Evolutionary conservation across 1,140 invertebrate species (phyloP).

Genomic region (Drosophila littoralis): DNA sequence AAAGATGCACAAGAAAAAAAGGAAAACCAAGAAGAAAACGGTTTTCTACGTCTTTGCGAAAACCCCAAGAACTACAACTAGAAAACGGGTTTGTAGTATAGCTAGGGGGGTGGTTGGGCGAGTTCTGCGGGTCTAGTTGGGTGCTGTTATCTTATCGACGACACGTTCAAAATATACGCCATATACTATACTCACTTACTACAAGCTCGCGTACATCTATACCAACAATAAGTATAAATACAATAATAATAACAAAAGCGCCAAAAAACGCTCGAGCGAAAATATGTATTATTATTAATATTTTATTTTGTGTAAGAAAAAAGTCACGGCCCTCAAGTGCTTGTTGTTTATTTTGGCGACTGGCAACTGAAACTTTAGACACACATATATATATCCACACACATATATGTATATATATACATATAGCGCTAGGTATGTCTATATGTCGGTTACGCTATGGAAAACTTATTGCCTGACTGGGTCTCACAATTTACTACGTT

Average conservation of each 20-base stretch:
- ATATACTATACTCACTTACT: slow-evolving; percentile 18
- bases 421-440: not conserved
- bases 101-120: no score
- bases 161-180: slow-evolving; percentile 40
- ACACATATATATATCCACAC: not conserved
- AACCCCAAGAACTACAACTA: slow-evolving; percentile 7
- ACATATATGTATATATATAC: not conserved
- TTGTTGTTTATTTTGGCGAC: slow-evolving; percentile 60
- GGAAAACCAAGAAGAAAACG: not conserved
- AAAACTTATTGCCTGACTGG: slow-evolving; percentile 23
- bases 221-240: slow-evolving; percentile 36
- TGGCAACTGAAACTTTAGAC: slow-evolving; percentile 10
- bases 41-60: not conserved
- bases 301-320: slow-evolving; percentile 34
- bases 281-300: slow-evolving; percentile 3
- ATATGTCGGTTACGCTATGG: slow-evolving; percentile 1
- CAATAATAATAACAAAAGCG: slow-evolving; percentile 73
- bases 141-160: slow-evolving; percentile 35
- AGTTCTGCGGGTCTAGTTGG: not conserved
- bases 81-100: no score
- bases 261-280: slow-evolving; percentile 50
- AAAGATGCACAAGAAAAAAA: no score
- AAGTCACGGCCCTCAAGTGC: slow-evolving; percentile 67
- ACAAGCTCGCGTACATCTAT: slow-evolving; percentile 18
- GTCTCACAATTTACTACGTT: slow-evolving; percentile 12